Base-by-base conservation (phyloP, 2,888 invertebrate genomes). In the Ennomos erosarius region DNA sequence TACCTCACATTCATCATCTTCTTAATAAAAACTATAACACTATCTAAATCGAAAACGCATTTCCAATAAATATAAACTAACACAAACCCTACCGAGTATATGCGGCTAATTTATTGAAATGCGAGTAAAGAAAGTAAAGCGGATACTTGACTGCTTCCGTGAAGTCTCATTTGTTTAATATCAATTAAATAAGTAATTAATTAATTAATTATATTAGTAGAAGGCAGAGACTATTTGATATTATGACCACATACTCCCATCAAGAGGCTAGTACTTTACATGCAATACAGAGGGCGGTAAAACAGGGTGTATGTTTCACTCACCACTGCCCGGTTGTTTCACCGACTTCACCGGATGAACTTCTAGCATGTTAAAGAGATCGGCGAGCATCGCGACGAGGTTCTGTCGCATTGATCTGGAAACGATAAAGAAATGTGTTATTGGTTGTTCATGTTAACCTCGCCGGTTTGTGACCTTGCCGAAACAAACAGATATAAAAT, bases 321-420 rank as follows among this genome's bases (percentile, higher is more conserved):
- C 75, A 90, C 90, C 89, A 85, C 95, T 95, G 68, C 96, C 96
- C 5, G 97, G 97, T 85, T 96, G 95, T 78, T 96, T 95, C 65
- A 98, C 97, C 79, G 97, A 97, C 84, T 96, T 96, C 40, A 96
- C 97, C 13, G 98, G 98, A 87, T 98, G 97, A 67, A 99, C 97
- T 93, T 99, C 99, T 83, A 98, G 94, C 76, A 97, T 94, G 88
- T 97, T 98, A 90, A 98, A 99, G 77, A 99, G 94, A 88, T 99
- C 99, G 59, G 98, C 98, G 72, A 99, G 93, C 92, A 99, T 96
- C 58, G 97, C 97, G 75, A 98, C 94, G 83, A 99, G 92, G 90
- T 98, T 98, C 82, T 96, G 96, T 84, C 96, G 96, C 97, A 98
- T 97, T 68, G 98, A 96, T 78, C 97, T 97, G 92, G 40, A 94